These are phyloP conservation scores for Cuniculus paca DNA, from an alignment of 2,797 vertebrate genomes.

Conservation along the genomic window DNA sequence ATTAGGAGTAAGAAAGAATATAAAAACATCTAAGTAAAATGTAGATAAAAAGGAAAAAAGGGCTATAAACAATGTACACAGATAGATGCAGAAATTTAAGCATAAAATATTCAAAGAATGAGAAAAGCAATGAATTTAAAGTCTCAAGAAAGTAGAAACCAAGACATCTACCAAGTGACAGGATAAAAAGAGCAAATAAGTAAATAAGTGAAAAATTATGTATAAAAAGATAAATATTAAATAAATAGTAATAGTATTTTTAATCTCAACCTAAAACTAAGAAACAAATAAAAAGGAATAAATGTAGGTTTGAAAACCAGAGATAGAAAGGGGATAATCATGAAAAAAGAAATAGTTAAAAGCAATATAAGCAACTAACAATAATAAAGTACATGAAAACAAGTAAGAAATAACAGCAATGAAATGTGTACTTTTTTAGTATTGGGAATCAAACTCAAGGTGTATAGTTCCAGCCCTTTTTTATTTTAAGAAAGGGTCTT, in stretches of 20 bases:
- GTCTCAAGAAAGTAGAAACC: slow-evolving; percentile 15
- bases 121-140: slow-evolving; percentile 13
- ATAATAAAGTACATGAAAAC: not conserved
- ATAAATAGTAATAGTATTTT: not conserved
- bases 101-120: not conserved
- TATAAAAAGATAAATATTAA: slow-evolving; percentile 39
- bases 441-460: not conserved
- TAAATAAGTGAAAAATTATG: not conserved
- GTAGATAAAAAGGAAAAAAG: not conserved
- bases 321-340: not conserved
- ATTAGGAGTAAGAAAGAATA: not conserved
- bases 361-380: not conserved
- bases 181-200: not conserved
- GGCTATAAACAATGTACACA: not conserved
- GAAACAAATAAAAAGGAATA: slow-evolving; percentile 41
- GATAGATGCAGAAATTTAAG: not conserved
- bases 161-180: not conserved
- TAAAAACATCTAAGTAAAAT: not conserved
- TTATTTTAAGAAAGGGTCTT: not conserved
- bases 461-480: not conserved
- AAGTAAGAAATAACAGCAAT: not conserved
- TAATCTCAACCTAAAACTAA: not conserved
- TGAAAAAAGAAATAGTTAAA: not conserved
- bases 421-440: not conserved
- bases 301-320: slow-evolving; percentile 26